Evolutionary conservation across 2,797 vertebrate species (phyloP).

Genomic region (Eupleurogrammus muticus): DNA sequence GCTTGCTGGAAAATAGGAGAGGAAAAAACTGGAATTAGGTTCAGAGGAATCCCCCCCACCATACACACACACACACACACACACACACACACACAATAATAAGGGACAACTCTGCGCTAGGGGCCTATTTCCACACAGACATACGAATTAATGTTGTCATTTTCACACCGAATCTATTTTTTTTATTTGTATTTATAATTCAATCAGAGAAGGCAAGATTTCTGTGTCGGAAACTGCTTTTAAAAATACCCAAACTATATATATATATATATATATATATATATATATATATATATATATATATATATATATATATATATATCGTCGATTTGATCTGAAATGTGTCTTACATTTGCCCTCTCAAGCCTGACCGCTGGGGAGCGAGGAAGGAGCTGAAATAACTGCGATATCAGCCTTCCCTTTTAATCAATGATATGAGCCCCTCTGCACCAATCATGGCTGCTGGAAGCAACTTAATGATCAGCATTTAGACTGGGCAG

Average conservation of each 20-base stretch:
- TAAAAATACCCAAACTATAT: slow-evolving; percentile 30
- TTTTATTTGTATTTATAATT: slow-evolving; percentile 28
- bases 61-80: too few relatives aligned
- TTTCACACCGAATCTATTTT: slow-evolving; percentile 86
- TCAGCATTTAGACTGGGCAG: slow-evolving; percentile 93
- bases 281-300: too few relatives aligned
- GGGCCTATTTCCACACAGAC: slow-evolving; percentile 80
- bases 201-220: slow-evolving; percentile 70
- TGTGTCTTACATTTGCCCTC: slow-evolving; percentile 27
- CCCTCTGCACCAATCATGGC: slow-evolving; percentile 89
- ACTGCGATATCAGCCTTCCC: slow-evolving; percentile 80
- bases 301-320: too few relatives aligned
- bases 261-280: too few relatives aligned
- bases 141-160: slow-evolving; percentile 92
- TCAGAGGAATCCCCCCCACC: slow-evolving; percentile 92
- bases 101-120: slow-evolving; percentile 91
- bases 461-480: slow-evolving; percentile 96
- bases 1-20: slow-evolving; percentile 95
- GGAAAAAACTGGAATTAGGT: slow-evolving; percentile 91
- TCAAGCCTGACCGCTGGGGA: slow-evolving; percentile 33
- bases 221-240: neutral
- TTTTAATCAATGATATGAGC: slow-evolving; percentile 91
- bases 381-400: slow-evolving; percentile 51
- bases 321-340: slow-evolving; percentile 47
- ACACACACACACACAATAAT: too few relatives aligned